Evolutionary conservation across 1,140 invertebrate species (phyloP).

Genomic region (Aphelenchoides fujianensis): DNA sequence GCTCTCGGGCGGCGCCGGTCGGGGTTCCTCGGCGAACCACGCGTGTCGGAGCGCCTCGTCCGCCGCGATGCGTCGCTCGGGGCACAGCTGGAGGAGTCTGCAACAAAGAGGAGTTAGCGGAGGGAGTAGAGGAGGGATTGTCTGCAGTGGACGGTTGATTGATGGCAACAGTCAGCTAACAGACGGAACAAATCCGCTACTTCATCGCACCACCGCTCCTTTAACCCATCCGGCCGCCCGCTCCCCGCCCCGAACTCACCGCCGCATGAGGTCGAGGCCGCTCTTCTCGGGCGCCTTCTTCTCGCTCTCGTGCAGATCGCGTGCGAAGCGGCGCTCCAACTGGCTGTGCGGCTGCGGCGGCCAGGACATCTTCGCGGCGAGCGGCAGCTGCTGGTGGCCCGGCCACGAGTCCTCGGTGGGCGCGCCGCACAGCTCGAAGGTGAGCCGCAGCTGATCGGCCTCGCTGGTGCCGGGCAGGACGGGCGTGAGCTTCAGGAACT

Average conservation of each 20-base stretch:
- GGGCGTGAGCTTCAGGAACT: conserved; percentile 88
- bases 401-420: conserved; percentile 93
- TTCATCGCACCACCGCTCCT: no score
- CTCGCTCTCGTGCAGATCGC: conserved; percentile 22
- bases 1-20: conserved; percentile 89
- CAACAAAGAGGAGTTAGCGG: no score
- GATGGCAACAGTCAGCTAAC: no score
- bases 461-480: conserved; percentile 81
- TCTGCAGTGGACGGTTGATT: no score
- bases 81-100: conserved; percentile 68
- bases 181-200: no score
- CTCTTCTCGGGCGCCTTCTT: conserved; percentile 75
- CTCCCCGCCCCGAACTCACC: not conserved
- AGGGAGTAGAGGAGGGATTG: no score
- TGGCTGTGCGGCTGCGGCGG: conserved; percentile 67
- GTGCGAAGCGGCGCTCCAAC: conserved; percentile 67
- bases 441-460: conserved; percentile 70
- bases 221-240: conserved; percentile 54
- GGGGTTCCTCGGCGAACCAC: conserved; percentile 85
- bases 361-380: conserved; percentile 58
- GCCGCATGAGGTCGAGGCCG: conserved; percentile 9
- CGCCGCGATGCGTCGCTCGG: conserved; percentile 77
- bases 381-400: conserved; percentile 81
- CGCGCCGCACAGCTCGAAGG: conserved; percentile 84
- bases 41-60: conserved; percentile 80